Conservation (phyloP, 2,888 invertebrate genomes). For the Cordylochernes scorpioides region DNA sequence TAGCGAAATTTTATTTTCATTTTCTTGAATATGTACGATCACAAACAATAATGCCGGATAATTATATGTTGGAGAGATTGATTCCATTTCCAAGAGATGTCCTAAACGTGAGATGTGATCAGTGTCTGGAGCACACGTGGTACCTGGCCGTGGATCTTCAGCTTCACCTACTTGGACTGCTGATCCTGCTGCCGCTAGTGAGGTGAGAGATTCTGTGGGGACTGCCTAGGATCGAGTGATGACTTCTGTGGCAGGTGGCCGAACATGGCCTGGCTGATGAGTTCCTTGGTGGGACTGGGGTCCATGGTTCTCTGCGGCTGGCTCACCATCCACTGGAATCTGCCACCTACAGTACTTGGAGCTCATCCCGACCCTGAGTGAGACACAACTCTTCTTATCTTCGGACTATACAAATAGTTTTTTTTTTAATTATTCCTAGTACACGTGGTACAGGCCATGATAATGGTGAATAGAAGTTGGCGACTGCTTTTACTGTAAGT, state of each 20-base stretch:
- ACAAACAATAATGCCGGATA: too few relatives aligned
- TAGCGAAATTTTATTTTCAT: too few relatives aligned
- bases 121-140: slow-evolving; percentile 16
- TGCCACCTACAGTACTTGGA: too few relatives aligned
- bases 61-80: background rate
- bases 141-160: slow-evolving; percentile 16
- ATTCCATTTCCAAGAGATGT: background rate
- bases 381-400: too few relatives aligned
- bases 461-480: too few relatives aligned
- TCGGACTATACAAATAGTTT: too few relatives aligned
- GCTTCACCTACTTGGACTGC: slow-evolving; percentile 13
- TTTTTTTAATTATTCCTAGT: too few relatives aligned
- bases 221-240: too few relatives aligned
- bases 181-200: slow-evolving; percentile 11
- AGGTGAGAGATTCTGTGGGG: slow-evolving; percentile 5
- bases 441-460: too few relatives aligned
- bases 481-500: too few relatives aligned
- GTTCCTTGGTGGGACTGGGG: slow-evolving; percentile 1
- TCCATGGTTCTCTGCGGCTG: slow-evolving; percentile 7
- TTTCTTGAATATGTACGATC: too few relatives aligned
- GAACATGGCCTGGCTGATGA: slow-evolving; percentile 3
- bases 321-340: slow-evolving; percentile 8
- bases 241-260: slow-evolving; percentile 5
- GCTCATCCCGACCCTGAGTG: too few relatives aligned
- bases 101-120: background rate